Base-by-base conservation (phyloP, 2,888 invertebrate genomes). In the Digitonthophagus gazella region DNA sequence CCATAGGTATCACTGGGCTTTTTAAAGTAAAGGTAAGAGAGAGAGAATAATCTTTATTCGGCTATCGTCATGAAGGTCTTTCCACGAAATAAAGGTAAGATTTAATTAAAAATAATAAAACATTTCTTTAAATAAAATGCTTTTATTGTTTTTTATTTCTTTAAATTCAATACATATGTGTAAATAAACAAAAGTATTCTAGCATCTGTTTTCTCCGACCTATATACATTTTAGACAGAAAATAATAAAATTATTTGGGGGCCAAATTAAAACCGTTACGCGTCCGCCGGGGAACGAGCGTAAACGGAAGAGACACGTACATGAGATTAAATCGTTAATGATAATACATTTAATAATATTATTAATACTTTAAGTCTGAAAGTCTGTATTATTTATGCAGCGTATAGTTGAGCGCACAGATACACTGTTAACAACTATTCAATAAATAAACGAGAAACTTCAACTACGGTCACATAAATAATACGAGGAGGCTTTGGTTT, bases 111-210 rank as follows among this genome's bases (percentile, higher is more conserved):
- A 57, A 57, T 16, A 61, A 61, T 20, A 11, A 58, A 58, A 66
- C 1, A 8, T 44, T 22, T 58, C 61, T 20, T 58, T 67, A 71
- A 71, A 66, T 67, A 71, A 71, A 71, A 71, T 68, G 67, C 70
- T 64, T 70, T 77, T 77, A 75, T 76, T 76, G 77, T 76, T 77
- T 77, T 76, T 76, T 57, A 57, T 78, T 74, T 76, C 11, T 44
- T 73, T 73, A 71, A 78, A 76, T 78, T 78, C 76, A 80, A 78
- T 79, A 80, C 79, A 80, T 79, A 78, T 78, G 80, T 79, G 80
- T 74, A 74, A 79, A 80, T 81, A 81, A 81, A 81, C 81, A 80
- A 79, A 78, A 78, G 78, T 80, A 81, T 80, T 81, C 81, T 80
- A 81, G 80, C 81, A 80, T 80, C 80, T 80, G 28, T 44, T 44